phyloP scores from a whole-genome alignment of 2,113 vertebrate species.

The Oreochromis aureus region DNA sequence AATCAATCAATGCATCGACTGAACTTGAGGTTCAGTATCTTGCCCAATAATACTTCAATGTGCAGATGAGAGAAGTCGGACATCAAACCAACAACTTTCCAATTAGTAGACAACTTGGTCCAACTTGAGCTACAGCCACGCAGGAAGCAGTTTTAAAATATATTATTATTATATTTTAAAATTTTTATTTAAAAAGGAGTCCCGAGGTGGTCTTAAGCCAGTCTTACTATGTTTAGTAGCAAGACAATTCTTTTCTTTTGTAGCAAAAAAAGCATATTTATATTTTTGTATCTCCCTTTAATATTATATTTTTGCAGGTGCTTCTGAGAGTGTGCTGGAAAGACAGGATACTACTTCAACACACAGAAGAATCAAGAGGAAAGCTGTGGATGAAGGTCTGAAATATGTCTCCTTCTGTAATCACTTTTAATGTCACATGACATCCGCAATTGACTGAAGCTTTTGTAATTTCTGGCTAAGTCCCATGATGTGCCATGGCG shows the following conservation, averaged over 20 bases:
- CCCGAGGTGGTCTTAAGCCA: not conserved
- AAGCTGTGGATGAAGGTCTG: constrained; percentile 69
- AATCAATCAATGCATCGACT: fast-evolving
- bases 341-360: not conserved
- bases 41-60: not conserved
- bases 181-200: not conserved
- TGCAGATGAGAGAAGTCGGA: not conserved
- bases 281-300: not conserved
- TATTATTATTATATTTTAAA: not conserved
- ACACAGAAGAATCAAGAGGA: constrained; percentile 63
- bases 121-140: not conserved
- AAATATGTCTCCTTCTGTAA: not conserved
- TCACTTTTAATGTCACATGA: constrained; percentile 26
- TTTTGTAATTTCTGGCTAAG: not conserved
- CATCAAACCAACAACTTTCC: not conserved
- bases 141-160: not conserved
- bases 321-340: not conserved
- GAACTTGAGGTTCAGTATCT: not conserved
- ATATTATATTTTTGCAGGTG: constrained; percentile 23
- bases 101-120: not conserved
- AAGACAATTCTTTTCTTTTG: not conserved
- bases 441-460: not conserved
- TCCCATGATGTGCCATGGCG: constrained; percentile 48
- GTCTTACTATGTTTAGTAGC: not conserved
- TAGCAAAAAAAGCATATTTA: not conserved